These are phyloP conservation scores for Poecilia gillii DNA, from an alignment of 2,797 vertebrate species.

Conservation along the genomic window DNA sequence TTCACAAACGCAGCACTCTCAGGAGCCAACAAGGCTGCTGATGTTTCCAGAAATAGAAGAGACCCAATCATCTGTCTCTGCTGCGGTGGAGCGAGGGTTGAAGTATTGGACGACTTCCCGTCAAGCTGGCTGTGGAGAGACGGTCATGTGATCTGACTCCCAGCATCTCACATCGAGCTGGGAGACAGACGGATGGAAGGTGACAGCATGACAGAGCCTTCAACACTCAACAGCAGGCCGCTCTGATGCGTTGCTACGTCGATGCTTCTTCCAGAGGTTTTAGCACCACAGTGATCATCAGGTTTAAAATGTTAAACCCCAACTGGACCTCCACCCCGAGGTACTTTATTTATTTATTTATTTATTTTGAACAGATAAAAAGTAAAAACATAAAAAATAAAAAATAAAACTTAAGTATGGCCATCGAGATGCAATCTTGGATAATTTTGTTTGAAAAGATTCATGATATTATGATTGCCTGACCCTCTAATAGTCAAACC, in stretches of 20 bases:
- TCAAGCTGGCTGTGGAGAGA: conserved; percentile 52
- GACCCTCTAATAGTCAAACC: no score
- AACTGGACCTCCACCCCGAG: not conserved
- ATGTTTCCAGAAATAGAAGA: conserved; percentile 75
- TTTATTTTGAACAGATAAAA: not conserved
- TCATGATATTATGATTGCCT: no score
- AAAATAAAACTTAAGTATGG: no score
- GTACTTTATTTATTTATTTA: not conserved
- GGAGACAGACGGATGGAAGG: conserved; percentile 46
- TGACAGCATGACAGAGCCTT: conserved; percentile 34
- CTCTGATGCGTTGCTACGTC: not conserved
- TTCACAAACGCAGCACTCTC: conserved; percentile 10
- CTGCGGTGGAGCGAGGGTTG: conserved; percentile 28
- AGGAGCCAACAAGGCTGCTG: conserved; percentile 41
- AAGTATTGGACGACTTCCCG: conserved; percentile 62
- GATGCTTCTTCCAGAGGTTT: not conserved
- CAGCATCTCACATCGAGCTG: conserved; percentile 28
- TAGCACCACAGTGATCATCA: not conserved
- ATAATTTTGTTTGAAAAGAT: no score
- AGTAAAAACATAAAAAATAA: no score
- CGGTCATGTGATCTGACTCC: conserved; percentile 54
- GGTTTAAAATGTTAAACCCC: not conserved
- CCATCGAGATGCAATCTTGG: no score
- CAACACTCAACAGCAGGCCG: conserved; percentile 10
- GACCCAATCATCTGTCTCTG: conserved; percentile 57